Base-by-base conservation (phyloP, 2,888 invertebrate species). In the Dysmachus trigonus region DNA sequence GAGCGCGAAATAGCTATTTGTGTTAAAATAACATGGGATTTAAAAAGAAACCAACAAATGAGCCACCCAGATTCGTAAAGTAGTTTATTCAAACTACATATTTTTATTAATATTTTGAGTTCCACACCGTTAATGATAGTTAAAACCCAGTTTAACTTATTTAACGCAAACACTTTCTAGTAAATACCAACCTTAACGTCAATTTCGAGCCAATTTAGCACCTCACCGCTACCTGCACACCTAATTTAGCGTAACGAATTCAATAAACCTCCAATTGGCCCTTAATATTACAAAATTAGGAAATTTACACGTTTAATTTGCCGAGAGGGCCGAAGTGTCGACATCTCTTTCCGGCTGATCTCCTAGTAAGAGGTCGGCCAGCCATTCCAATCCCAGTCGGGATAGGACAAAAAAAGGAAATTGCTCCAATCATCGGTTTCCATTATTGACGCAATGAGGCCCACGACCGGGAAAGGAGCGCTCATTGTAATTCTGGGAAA, bases 401-500 rank as follows among this genome's bases (percentile, higher is more conserved):
- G 8, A 1, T 2, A 1, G 8, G 22, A 10, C 27, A 27, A 62
- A 22, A 53, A 22, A 22, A 10, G 22, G 62, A 22, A 62, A 62
- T 27, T 76, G 76, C 18, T 35, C 22, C 22, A 76, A 41, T 35
- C 76, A 22, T 35, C 38, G 38, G 15, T 41, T 41, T 41, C 41
- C 33, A 74, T 74, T 74, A 74, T 35, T 35, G 74, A 22, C 35
- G 74, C 38, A 76, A 41, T 76, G 33, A 38, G 18, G 18, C 62
- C 27, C 18, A 27, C 27, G 18, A 7, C 15, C 41, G 47, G 27
- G 13, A 38, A 15, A 77, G 27, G 13, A 38, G 38, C 1, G 27
- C 30, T 51, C 79, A 79, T 79, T 51, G 51, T 51, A 7, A 79
- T 79, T 79, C 79, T 33, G n/a, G 31, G 79, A 79, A 79, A 79